Percentiles rank a stretch among this genome's conserved stretches.
These are phyloP conservation scores for Heterochromis multidens DNA, from an alignment of 2,113 vertebrate species.

Conservation along the genomic window DNA sequence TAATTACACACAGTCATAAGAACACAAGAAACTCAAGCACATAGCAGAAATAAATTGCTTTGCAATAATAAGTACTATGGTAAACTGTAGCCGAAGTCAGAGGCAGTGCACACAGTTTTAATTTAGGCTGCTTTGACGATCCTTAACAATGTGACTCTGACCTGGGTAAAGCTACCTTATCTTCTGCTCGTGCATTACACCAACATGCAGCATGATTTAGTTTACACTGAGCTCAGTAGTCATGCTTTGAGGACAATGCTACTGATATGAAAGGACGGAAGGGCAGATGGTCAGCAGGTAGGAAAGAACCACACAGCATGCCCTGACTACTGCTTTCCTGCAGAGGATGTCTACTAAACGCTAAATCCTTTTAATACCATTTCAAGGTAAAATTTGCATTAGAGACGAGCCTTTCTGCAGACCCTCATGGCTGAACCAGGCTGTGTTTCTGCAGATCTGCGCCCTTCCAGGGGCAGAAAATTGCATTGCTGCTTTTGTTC, in stretches of 20 bases:
- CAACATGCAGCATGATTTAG: background rate
- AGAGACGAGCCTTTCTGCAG: background rate
- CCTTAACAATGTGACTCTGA: background rate
- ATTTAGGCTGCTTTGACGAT: background rate
- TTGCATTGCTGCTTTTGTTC: background rate
- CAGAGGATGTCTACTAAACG: background rate
- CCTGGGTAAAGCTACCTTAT: background rate
- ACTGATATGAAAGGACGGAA: background rate
- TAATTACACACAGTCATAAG: background rate
- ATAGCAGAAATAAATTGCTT: background rate
- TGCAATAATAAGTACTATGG: background rate
- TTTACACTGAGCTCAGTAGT: background rate
- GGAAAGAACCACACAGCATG: background rate
- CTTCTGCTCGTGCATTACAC: background rate
- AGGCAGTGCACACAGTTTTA: background rate
- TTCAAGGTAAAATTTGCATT: background rate
- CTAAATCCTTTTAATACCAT: conserved; percentile 30
- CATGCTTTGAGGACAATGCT: background rate
- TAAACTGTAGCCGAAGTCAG: background rate
- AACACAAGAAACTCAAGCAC: background rate
- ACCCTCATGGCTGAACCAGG: background rate
- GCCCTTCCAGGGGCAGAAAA: background rate
- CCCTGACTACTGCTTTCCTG: background rate
- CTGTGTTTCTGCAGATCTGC: background rate
- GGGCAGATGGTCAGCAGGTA: conserved; percentile 60